Base-by-base conservation (phyloP, 2,888 invertebrate species). In the Steinernema carpocapsae region DNA sequence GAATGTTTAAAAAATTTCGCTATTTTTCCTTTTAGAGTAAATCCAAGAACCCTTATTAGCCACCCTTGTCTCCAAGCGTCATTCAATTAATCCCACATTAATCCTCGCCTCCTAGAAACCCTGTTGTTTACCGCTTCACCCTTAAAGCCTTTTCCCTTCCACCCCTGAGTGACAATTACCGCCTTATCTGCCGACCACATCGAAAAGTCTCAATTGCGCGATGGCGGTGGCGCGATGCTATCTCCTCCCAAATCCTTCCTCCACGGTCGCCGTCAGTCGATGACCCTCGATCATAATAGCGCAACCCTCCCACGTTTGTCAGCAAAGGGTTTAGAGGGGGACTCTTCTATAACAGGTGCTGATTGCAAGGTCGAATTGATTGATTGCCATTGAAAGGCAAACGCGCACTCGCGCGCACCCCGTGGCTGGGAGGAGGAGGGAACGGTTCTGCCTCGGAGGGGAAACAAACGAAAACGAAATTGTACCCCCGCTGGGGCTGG, bases 401-500 rank as follows among this genome's bases (percentile, higher is more conserved):
- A 29, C 64, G 37, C 64, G 64, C 64, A 64, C 3, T 48, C 48
- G 43, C 43, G 43, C 43, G 14, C 43, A 43, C 43, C 14, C 43
- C 43, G 10, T 43, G 43, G 43, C n/a, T n/a, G n/a, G n/a, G 37
- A 37, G 37, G 37, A 37, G 37, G 64, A 26, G 64, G 26, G 64
- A 64, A 32, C 64, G 64, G 64, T 64, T 64, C 64, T 64, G 64
- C 64, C 64, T 64, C 64, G 12, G 64, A 64, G 64, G 64, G 26
- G 64, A 64, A 32, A 37, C 37, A 37, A 64, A 37, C 64, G 64
- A 64, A 64, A 48, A 32, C 32, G 29, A 64, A 22, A 64, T 14
- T 64, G 64, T 29, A 12, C 64, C 12, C 26, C 12, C 3, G 22
- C n/a, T n/a, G 37, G 37, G 3, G 37, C 37, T 6, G 37, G 37